Base-by-base conservation (phyloP, 1,140 invertebrate species). In the Asbolus verrucosus region DNA sequence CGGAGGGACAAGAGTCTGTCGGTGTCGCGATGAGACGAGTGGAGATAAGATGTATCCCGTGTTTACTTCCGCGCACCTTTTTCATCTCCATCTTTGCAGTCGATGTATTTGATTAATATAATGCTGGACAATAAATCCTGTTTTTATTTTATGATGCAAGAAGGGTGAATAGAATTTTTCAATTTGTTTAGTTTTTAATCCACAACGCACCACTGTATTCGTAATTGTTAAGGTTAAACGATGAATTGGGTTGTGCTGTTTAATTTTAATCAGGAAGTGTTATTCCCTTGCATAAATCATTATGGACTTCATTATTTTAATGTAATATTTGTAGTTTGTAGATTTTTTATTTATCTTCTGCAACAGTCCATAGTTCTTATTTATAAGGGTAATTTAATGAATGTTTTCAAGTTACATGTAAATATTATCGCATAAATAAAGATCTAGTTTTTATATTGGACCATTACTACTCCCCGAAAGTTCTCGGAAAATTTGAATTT, bases 1-100 rank as follows among this genome's bases (percentile, higher is more conserved):
- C 76, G 82, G 39, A 83, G 85, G 59, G 86, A 89, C 78, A 83
- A 87, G 72, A 88, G 86, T 69, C 85, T 88, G 73, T 89, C 88
- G 65, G 80, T 88, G 38, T 61, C 65, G 14, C 50, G 70, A 67
- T 67, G 65, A 71, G 38, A n/a, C 31, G 15, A 15, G 39, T 21
- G 3, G 3, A 59, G 8, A 27, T 27, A 27, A 27, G 24, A 27
- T 27, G 24, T 27, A 27, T 30, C 14, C 16, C 19, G 38, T 24
- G 19, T 38, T 62, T 62, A 19, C 8, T 38, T 61, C 24, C 24
- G 21, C 36, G 16, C 38, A 21, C 31, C n/a, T 5, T 13, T 62
- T 62, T 62, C 38, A 21, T 62, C 14, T 27, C 13, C 30, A 30
- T 30, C 36, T 62, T 36, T 62, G 18, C 38, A 41, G 15, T 62